These are phyloP conservation scores for Oncorhynchus gorbuscha DNA, from an alignment of 2,113 vertebrate species.

Conservation along the genomic window DNA sequence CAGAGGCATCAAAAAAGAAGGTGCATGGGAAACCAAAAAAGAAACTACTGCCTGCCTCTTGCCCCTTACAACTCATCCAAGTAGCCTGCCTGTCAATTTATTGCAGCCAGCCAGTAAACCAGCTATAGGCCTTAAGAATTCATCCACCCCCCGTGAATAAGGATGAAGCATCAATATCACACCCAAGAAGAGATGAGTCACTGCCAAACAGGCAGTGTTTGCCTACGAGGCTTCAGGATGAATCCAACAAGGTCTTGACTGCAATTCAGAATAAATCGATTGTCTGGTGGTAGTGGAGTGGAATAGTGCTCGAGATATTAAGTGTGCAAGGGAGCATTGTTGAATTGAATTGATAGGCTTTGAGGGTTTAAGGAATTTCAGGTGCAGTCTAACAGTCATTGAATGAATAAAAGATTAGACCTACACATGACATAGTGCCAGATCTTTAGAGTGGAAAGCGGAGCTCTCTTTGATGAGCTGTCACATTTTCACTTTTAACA, in stretches of 20 bases:
- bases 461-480: constrained; percentile 1
- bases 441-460: constrained; percentile 6
- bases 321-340: no score
- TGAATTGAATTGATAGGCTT: no score
- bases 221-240: no score
- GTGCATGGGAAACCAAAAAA: not conserved
- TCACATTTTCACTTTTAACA: not conserved
- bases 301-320: no score
- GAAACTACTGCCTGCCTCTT: not conserved
- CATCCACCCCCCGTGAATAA: constrained; percentile 5
- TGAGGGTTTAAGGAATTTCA: no score
- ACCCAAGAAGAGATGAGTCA: constrained; percentile 3
- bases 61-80: constrained; percentile 12
- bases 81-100: not conserved
- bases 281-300: no score
- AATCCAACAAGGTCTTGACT: no score
- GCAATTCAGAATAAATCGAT: no score
- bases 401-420: no score
- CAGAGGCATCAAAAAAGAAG: not conserved
- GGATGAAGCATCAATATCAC: constrained; percentile 1
- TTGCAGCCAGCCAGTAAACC: constrained; percentile 8
- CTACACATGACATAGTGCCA: no score
- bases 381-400: no score
- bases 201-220: constrained; percentile 5
- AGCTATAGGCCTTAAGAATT: constrained; percentile 11